Base-by-base conservation (phyloP, 2,113 vertebrate species). In the Nycticryphes semicollaris region DNA sequence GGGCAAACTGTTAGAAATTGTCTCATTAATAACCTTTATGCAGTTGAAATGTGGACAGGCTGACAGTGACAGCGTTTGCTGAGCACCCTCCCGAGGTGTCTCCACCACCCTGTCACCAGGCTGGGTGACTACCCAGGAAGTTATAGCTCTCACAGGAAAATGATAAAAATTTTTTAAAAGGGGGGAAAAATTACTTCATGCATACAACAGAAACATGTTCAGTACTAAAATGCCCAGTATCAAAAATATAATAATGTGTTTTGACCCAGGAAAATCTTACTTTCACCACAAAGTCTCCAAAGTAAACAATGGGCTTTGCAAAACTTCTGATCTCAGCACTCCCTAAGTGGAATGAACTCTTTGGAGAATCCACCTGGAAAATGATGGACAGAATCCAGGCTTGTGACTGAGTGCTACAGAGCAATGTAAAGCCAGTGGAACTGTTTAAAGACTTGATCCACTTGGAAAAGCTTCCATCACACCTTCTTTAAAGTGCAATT, bases 281-380 rank as follows among this genome's bases (percentile, higher is more conserved):
- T 96, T 91, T 91, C 64, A 87, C 33, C 21, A 75, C 43, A 91
- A 77, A 45, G 4, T 87, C 66, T 79, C 84, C 43, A 51, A 72
- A 78, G 30, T 78, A 81, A 76, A 72, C 43, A 51, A 15, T 25
- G 14, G 60, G 23, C 28, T 76, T 83, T 80, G 81, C 5, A 41
- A 22, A 89, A 83, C 6, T 21, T 77, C n/a, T 25, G 37, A 57
- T 28, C 17, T 54, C 37, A 77, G 37, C 41, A 79, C 16, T 57
- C 81, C 39, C 19, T 6, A 81, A 68, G 35, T 10, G 54, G 51
- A 94, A 86, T 45, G 48, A 84, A 62, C 37, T 66, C 54, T 35
- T 23, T 82, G 37, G 39, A 57, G 53, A 82, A 53, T 53, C 51
- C 56, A 7, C 6, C 9, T 79, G 43, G n/a, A 51, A 83, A 81